Conservation (phyloP, 2,113 vertebrate species). For the Neolamprologus caudopunctatus region DNA sequence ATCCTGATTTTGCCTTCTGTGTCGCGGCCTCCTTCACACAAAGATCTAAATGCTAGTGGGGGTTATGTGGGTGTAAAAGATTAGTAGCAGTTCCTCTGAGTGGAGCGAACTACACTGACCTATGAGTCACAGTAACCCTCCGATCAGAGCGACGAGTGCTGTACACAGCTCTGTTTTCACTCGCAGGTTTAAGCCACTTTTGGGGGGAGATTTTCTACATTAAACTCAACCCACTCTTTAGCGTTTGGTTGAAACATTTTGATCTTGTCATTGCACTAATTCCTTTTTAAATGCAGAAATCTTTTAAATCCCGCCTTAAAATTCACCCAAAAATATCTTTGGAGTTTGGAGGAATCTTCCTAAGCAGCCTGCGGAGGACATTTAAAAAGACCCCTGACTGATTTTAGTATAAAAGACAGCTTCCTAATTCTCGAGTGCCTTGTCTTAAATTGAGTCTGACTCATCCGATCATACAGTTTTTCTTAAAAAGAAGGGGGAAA, state of each 20-base stretch:
- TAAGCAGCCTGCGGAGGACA: background rate
- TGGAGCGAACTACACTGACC: conserved; percentile 37
- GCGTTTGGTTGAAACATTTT: background rate
- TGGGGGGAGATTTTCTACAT: background rate
- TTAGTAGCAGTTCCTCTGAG: conserved; percentile 31
- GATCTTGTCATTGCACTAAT: background rate
- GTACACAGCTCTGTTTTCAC: background rate
- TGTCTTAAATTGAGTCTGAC: background rate
- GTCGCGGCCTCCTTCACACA: background rate
- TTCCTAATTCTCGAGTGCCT: background rate
- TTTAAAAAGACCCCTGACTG: conserved; percentile 9
- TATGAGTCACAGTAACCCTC: conserved; percentile 40
- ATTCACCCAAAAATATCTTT: background rate
- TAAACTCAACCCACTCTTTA: background rate
- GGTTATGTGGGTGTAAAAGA: conserved; percentile 35
- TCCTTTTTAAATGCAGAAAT: background rate
- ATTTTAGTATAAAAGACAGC: background rate
- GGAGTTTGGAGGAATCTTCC: background rate
- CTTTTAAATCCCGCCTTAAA: background rate
- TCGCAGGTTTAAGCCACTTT: background rate
- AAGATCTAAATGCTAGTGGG: conserved; percentile 15
- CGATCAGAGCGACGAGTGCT: background rate
- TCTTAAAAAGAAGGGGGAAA: background rate
- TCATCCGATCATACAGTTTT: background rate
- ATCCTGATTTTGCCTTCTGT: conserved; percentile 28